Percentiles rank a stretch among this genome's conserved stretches.
Conservation (phyloP, 2,113 vertebrate genomes). For the Nestor notabilis region DNA sequence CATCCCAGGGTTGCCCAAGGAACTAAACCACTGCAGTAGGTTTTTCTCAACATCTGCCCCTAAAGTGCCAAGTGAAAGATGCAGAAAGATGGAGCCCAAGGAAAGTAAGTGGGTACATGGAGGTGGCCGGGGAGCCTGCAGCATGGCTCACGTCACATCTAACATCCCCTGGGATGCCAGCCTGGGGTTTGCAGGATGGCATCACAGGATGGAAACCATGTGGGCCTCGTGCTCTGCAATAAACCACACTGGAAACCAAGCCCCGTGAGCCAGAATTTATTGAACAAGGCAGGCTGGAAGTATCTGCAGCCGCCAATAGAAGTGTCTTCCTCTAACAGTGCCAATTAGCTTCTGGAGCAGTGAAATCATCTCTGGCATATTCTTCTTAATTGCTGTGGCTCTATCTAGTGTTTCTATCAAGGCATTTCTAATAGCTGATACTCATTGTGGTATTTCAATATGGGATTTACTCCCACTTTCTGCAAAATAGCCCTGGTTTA, state of each 20-base stretch:
- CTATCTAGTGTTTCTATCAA: constrained; percentile 14
- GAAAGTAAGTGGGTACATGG: background rate
- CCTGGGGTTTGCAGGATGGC: background rate
- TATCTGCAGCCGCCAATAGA: constrained; percentile 6
- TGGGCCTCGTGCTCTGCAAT: background rate
- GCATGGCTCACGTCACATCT: fast-evolving
- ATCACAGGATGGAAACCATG: background rate
- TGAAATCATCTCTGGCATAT: constrained; percentile 29
- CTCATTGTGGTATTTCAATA: constrained; percentile 11
- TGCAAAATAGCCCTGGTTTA: background rate
- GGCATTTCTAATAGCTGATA: constrained; percentile 22
- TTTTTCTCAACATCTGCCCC: background rate
- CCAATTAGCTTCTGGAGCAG: constrained; percentile 13
- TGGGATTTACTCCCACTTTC: constrained; percentile 22
- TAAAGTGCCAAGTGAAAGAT: background rate
- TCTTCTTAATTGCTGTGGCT: constrained; percentile 16
- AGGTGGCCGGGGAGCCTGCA: background rate
- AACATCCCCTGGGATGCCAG: background rate
- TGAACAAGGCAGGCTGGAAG: background rate
- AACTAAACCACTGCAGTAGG: background rate
- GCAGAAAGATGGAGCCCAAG: background rate
- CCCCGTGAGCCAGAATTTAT: background rate
- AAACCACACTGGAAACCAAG: background rate
- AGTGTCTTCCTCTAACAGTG: background rate
- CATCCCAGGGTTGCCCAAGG: background rate